Percentiles rank a stretch among this genome's conserved stretches.
Evolutionary conservation across 2,888 invertebrate species (phyloP).

Genomic region (Therioaphis trifolii): DNA sequence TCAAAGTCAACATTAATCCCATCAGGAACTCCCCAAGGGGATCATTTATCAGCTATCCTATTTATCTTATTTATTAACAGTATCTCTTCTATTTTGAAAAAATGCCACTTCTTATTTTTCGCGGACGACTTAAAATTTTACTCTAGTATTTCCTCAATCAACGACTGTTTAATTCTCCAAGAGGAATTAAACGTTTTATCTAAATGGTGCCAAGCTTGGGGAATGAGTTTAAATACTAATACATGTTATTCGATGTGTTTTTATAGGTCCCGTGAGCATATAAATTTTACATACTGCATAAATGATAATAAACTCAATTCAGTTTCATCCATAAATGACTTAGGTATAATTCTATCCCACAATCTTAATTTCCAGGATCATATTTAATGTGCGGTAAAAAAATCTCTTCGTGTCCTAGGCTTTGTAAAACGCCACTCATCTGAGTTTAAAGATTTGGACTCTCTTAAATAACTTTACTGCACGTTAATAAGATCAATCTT

Average conservation of each 20-base stretch:
- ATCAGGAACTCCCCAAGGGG: neutral
- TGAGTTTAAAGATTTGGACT: neutral
- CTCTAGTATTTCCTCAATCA: neutral
- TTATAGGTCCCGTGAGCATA: neutral
- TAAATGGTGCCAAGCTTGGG: neutral
- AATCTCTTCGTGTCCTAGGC: neutral
- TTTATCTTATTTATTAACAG: neutral
- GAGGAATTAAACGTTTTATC: neutral
- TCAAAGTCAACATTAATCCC: neutral
- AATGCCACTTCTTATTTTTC: neutral
- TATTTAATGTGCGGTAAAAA: neutral
- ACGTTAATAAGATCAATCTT: neutral
- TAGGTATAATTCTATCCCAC: neutral
- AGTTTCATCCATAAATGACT: neutral
- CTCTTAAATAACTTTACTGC: neutral
- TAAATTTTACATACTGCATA: neutral
- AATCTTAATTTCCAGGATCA: neutral
- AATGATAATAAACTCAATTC: neutral
- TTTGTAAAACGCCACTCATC: constrained; percentile 1
- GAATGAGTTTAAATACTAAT: neutral
- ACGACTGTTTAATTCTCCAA: neutral
- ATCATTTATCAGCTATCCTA: neutral
- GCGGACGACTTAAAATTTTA: neutral
- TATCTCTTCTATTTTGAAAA: neutral
- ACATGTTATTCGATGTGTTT: neutral